Evolutionary conservation across 2,888 invertebrate species (phyloP).

Genomic region (Folsomia manolachei): DNA sequence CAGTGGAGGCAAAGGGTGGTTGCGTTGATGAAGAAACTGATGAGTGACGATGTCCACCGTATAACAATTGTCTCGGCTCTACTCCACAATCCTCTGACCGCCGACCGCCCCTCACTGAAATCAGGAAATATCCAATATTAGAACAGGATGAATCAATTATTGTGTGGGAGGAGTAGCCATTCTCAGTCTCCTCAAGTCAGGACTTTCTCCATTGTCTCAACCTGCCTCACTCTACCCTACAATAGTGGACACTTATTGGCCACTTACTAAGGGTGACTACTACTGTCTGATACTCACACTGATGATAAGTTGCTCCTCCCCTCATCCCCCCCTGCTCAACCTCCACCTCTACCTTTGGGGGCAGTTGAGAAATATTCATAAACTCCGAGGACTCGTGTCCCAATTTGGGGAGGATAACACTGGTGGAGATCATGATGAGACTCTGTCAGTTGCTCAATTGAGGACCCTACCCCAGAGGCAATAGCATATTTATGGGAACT

Average conservation of each 20-base stretch:
- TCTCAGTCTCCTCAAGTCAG: too few species aligned
- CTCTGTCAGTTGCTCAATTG: background rate
- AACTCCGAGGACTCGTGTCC: background rate
- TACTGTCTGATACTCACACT: slow-evolving; percentile 33
- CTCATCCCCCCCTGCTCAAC: slow-evolving; percentile 20
- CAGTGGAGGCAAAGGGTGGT: background rate
- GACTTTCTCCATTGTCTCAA: too few species aligned
- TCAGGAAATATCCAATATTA: too few species aligned
- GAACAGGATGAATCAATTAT: too few species aligned
- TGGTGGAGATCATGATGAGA: background rate
- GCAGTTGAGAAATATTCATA: slow-evolving; percentile 4
- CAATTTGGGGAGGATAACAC: background rate
- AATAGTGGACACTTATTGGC: background rate
- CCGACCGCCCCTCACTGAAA: too few species aligned
- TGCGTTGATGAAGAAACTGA: background rate
- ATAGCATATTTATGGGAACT: slow-evolving; percentile 13
- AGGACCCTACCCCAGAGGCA: background rate
- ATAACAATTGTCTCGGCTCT: too few species aligned
- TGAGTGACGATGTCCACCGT: too few species aligned
- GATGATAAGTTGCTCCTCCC: slow-evolving; percentile 35
- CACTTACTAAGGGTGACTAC: too few species aligned
- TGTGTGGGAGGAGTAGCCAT: too few species aligned
- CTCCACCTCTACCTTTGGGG: background rate
- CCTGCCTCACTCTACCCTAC: background rate
- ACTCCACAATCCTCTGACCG: too few species aligned